These are phyloP conservation scores for Orthosia incerta DNA, from an alignment of 2,888 invertebrate genomes.

Conservation along the genomic window DNA sequence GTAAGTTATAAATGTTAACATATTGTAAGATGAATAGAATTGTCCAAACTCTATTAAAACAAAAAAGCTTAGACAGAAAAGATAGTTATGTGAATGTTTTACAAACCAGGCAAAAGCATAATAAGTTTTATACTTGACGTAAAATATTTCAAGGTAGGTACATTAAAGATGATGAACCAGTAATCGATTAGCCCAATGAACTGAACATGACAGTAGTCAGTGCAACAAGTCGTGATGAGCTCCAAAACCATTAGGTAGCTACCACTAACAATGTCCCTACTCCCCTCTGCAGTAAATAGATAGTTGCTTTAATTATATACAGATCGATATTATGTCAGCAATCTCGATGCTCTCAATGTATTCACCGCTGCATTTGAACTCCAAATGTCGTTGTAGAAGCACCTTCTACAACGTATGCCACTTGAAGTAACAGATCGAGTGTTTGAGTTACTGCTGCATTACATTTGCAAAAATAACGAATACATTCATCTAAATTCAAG, in stretches of 20 bases:
- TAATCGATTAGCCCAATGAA: slow-evolving; percentile 21
- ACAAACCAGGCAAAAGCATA: neutral
- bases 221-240: slow-evolving; percentile 63
- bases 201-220: slow-evolving; percentile 34
- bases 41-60: neutral
- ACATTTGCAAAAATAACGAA: slow-evolving; percentile 72
- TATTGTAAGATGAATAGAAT: neutral
- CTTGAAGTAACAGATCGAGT: slow-evolving; percentile 57
- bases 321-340: slow-evolving; percentile 51
- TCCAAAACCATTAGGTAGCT: slow-evolving; percentile 24
- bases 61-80: neutral
- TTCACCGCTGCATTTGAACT: slow-evolving; percentile 49
- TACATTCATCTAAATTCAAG: slow-evolving; percentile 78
- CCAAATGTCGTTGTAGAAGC: slow-evolving; percentile 38
- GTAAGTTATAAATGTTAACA: neutral
- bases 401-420: slow-evolving; percentile 41
- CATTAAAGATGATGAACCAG: slow-evolving; percentile 56
- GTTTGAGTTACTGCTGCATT: slow-evolving; percentile 61
- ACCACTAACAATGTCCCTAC: slow-evolving; percentile 21
- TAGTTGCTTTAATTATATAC: slow-evolving; percentile 48
- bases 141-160: neutral
- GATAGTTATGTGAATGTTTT: neutral
- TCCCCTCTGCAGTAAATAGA: slow-evolving; percentile 33
- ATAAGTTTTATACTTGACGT: neutral
- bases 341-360: slow-evolving; percentile 37